A percentile compares a stretch with the other conserved stretches of the same genome.
Conservation (phyloP, 35 echinoderm and acorn worm species). For the Acanthaster planci region DNA sequence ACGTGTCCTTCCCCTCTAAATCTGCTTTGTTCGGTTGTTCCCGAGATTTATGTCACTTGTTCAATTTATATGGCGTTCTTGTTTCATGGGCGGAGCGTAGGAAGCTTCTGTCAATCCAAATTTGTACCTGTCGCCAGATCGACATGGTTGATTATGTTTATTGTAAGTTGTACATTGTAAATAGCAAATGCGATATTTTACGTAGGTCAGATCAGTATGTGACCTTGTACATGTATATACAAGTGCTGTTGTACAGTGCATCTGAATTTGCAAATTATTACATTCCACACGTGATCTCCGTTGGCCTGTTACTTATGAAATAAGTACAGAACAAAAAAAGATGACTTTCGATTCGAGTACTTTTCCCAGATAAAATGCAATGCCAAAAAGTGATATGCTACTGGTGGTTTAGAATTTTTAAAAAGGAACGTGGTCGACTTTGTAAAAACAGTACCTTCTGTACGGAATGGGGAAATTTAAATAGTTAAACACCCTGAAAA, state of each 20-base stretch:
- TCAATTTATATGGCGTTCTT: too few relatives aligned
- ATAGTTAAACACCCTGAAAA: too few relatives aligned
- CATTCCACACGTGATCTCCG: neutral
- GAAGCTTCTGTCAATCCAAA: neutral
- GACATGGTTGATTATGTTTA: neutral
- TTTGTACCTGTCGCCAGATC: neutral
- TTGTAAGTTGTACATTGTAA: constrained; percentile 4
- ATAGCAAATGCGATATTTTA: constrained; percentile 28
- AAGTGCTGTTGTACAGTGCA: neutral
- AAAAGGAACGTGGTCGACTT: neutral
- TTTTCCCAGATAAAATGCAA: neutral
- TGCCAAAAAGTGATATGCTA: neutral
- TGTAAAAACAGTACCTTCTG: neutral
- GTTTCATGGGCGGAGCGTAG: too few relatives aligned
- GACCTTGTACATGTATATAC: neutral
- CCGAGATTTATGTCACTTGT: too few relatives aligned
- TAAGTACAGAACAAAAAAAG: neutral
- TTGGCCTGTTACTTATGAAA: neutral
- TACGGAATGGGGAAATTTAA: too few relatives aligned
- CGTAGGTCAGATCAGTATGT: neutral
- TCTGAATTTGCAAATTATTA: neutral
- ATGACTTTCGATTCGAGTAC: neutral
- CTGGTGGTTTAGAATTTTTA: neutral
- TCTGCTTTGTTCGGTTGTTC: too few relatives aligned
- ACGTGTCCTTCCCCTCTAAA: too few relatives aligned